Evolutionary conservation across 2,113 vertebrate species (phyloP), one percentile per base, ranked within the genome.

Genomic region (Pycnonotus jocosus): DNA sequence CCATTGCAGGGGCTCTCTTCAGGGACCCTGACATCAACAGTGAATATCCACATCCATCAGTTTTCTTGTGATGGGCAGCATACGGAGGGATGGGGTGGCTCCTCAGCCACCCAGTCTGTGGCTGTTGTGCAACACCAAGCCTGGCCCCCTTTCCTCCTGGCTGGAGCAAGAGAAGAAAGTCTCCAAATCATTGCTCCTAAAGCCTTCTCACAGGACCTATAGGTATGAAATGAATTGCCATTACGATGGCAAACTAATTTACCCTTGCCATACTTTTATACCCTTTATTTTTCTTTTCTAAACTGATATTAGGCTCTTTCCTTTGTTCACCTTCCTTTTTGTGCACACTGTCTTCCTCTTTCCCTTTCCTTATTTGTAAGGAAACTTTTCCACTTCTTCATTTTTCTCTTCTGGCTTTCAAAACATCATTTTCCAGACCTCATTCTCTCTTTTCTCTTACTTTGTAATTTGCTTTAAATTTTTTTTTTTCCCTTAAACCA

Each of bases 31-130:
- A 18, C 27, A n/a, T n/a, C 33, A 66, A 17, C 68, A 44, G 13
- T 15, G 25, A 61, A 28, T 11, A 14, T 42, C 37, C n/a, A 4
- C 12, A 16, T 15, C 8, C 31, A 24, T 48, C 25, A n/a, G 17
- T 45, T 57, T 38, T n/a, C 1, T 1, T 0, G 3, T 66, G 37
- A 21, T 33, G 65, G 47, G 10, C 17, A 66, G 24, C 0, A 0
- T 6, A 22, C 11, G 51, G 61, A 47, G 14, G 12, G 21, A 27
- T 40, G 28, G 13, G 15, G 14, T 51, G 40, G 7, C 16, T 61
- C 12, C 50, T 69, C 1, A 3, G 15, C 5, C 0, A 1, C 28
- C 28, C 13, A 10, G 45, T 4, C 23, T 1, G 1, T 1, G 6
- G 25, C 35, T 0, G 0, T 17, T 40, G 44, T 4, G 2, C 17